Percentiles rank a stretch among this genome's conserved stretches.
phyloP scores from a whole-genome alignment of 2,797 vertebrate species.

The Alcedo quadribrachys region DNA sequence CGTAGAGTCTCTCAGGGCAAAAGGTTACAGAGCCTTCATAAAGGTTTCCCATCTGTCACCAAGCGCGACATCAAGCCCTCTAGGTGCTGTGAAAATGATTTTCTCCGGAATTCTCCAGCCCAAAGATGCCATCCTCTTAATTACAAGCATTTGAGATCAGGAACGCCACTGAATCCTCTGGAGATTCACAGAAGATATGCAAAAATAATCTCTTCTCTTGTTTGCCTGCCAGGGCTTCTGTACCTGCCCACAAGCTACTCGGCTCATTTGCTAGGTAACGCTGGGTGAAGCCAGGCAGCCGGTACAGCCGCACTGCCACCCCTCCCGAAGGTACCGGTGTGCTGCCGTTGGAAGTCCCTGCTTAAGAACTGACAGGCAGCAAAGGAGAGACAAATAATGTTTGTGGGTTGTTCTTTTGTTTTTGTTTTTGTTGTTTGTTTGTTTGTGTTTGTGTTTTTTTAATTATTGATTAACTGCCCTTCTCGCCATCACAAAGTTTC shows the following conservation, averaged over 20 bases:
- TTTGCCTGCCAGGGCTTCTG: conserved; percentile 54
- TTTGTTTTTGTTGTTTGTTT: background rate
- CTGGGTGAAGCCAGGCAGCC: conserved; percentile 21
- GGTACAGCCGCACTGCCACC: conserved; percentile 5
- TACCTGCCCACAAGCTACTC: conserved; percentile 63
- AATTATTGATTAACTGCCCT: background rate
- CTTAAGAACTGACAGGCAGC: background rate
- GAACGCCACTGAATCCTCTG: conserved; percentile 59
- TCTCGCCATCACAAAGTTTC: background rate
- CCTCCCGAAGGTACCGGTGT: background rate
- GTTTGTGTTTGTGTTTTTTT: background rate
- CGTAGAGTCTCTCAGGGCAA: conserved; percentile 62
- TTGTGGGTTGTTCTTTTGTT: background rate
- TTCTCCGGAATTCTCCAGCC: conserved; percentile 56
- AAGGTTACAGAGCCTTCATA: conserved; percentile 56
- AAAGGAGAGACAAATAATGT: background rate
- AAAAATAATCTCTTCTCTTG: conserved; percentile 64
- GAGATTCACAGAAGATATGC: conserved; percentile 59
- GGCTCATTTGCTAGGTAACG: conserved; percentile 56
- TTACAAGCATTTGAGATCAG: conserved; percentile 72
- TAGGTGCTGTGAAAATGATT: conserved; percentile 66
- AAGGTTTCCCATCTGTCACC: conserved; percentile 68
- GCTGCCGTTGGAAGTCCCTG: conserved; percentile 8
- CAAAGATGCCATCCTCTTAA: conserved; percentile 74
- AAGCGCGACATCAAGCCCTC: conserved; percentile 50